Percentiles rank a stretch among this genome's conserved stretches.
Evolutionary conservation across 2,888 invertebrate genomes (phyloP).

Genomic region (Orthosia gothica): DNA sequence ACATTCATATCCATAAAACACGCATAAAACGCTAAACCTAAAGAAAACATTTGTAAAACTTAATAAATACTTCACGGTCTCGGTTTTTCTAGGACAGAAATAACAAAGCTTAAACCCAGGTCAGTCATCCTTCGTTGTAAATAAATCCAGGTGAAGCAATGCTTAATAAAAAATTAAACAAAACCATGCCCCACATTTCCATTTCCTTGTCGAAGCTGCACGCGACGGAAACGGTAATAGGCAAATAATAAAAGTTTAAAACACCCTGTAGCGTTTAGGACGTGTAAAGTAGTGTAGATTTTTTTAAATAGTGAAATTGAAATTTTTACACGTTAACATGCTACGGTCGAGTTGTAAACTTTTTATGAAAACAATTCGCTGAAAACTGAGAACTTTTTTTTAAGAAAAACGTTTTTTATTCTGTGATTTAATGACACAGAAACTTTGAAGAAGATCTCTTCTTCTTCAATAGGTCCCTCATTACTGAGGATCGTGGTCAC

Average conservation of each 20-base stretch:
- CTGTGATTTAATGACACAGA: neutral
- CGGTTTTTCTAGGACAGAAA: conserved; percentile 34
- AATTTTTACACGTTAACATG: neutral
- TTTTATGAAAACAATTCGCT: conserved; percentile 11
- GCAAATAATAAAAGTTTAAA: conserved; percentile 70
- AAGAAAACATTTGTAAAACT: conserved; percentile 39
- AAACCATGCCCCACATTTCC: conserved; percentile 69
- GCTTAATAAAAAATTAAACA: conserved; percentile 53
- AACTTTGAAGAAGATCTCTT: neutral
- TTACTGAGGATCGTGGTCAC: no score
- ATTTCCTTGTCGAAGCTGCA: conserved; percentile 49
- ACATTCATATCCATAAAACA: conserved; percentile 8
- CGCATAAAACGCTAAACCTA: conserved; percentile 17
- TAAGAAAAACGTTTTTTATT: neutral
- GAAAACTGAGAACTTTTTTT: neutral
- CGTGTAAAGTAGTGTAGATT: conserved; percentile 16
- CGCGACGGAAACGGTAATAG: conserved; percentile 65
- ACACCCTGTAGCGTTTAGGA: conserved; percentile 20
- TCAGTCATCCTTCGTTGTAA: conserved; percentile 49
- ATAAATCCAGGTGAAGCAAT: conserved; percentile 34
- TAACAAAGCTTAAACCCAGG: conserved; percentile 43
- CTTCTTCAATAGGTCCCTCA: no score
- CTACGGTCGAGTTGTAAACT: neutral
- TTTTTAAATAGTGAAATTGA: neutral
- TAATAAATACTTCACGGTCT: conserved; percentile 27